These are phyloP conservation scores for Teleiodes luculella DNA, from an alignment of 2,888 invertebrate genomes.

Conservation along the genomic window DNA sequence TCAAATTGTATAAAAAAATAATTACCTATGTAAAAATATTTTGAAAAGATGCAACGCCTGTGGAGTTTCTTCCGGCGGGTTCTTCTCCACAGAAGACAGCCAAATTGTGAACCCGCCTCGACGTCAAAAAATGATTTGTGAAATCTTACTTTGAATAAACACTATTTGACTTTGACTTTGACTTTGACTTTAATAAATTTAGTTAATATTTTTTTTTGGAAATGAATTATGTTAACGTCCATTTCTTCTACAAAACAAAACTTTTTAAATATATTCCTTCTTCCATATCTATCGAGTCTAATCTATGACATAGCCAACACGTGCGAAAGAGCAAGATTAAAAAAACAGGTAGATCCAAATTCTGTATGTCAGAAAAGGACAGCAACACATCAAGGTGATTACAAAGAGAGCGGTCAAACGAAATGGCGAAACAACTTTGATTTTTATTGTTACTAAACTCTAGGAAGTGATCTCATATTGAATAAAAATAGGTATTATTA, in stretches of 20 bases:
- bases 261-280: constrained; percentile 8
- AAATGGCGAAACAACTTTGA: constrained; percentile 54
- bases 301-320: constrained; percentile 59
- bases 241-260: not conserved
- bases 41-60: too few relatives aligned
- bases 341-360: constrained; percentile 38
- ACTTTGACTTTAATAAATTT: too few relatives aligned
- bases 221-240: not conserved
- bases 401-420: constrained; percentile 53
- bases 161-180: too few relatives aligned
- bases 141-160: too few relatives aligned
- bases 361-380: constrained; percentile 40
- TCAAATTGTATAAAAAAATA: too few relatives aligned
- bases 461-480: constrained; percentile 64
- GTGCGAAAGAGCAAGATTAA: constrained; percentile 53
- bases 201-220: too few relatives aligned
- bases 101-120: too few relatives aligned
- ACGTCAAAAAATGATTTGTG: too few relatives aligned
- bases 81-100: too few relatives aligned
- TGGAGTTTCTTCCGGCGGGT: too few relatives aligned
- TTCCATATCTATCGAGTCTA: constrained; percentile 19
- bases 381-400: constrained; percentile 55
- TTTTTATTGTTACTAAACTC: constrained; percentile 49
- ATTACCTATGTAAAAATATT: too few relatives aligned
- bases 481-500: constrained; percentile 20